phyloP scores from a whole-genome alignment of 2,888 invertebrate species.

The Myathropa florea region DNA sequence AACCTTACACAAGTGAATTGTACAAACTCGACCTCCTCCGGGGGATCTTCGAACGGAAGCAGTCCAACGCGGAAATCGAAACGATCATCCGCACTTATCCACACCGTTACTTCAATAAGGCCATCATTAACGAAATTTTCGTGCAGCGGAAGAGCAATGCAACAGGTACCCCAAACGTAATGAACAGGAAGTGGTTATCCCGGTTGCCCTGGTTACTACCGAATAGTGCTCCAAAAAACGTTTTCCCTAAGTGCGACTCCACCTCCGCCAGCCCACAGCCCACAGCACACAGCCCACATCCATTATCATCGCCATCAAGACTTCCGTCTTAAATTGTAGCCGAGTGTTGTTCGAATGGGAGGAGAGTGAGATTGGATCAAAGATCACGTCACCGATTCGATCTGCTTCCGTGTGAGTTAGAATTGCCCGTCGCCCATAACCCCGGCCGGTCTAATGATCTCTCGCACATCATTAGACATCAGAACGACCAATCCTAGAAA shows the following conservation, averaged over 20 bases:
- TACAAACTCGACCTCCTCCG: slow-evolving; percentile 82
- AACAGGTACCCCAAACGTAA: slow-evolving; percentile 38
- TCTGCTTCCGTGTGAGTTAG: slow-evolving; percentile 57
- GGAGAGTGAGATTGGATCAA: slow-evolving; percentile 48
- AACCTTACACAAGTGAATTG: slow-evolving; percentile 33
- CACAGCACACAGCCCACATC: slow-evolving; percentile 17
- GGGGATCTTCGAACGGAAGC: slow-evolving; percentile 80
- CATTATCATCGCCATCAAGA: slow-evolving; percentile 48
- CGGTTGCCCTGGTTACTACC: not conserved
- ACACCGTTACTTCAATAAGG: slow-evolving; percentile 80
- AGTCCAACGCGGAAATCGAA: slow-evolving; percentile 68
- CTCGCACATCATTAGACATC: slow-evolving; percentile 58
- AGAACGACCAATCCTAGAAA: slow-evolving; percentile 18
- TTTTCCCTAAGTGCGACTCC: slow-evolving; percentile 1
- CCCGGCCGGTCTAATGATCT: slow-evolving; percentile 54
- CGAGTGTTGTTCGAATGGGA: slow-evolving; percentile 11
- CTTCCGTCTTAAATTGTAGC: slow-evolving; percentile 56
- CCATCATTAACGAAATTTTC: slow-evolving; percentile 78
- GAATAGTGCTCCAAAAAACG: slow-evolving; percentile 31
- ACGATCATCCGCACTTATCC: slow-evolving; percentile 76
- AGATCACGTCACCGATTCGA: slow-evolving; percentile 67
- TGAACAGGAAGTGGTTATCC: slow-evolving; percentile 41
- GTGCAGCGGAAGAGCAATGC: slow-evolving; percentile 54
- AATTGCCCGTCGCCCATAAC: slow-evolving; percentile 40
- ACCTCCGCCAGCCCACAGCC: slow-evolving; percentile 8